phyloP scores from a whole-genome alignment of 2,888 invertebrate species.

The Steromphala cineraria region DNA sequence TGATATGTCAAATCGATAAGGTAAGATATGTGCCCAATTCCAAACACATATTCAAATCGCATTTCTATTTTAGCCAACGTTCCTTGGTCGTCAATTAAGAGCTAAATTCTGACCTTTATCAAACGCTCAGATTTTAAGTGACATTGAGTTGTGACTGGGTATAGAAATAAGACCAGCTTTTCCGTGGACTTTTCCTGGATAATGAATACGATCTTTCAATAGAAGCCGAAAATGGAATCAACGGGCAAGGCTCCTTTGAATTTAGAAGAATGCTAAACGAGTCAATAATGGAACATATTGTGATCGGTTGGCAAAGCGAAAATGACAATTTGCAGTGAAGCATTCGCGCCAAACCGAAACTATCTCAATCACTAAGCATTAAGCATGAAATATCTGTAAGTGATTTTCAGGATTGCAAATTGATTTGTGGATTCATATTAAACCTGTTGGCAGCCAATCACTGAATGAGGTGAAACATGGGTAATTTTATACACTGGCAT shows the following conservation, averaged over 20 bases:
- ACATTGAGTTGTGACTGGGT: not conserved
- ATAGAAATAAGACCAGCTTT: not conserved
- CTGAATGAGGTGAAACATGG: no score
- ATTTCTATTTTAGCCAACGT: no score
- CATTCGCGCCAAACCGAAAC: no score
- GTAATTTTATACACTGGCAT: no score
- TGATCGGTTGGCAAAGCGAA: no score
- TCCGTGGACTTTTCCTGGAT: not conserved
- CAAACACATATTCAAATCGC: no score
- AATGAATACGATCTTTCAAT: not conserved
- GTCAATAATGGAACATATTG: not conserved
- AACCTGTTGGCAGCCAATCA: no score
- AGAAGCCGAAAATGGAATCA: not conserved
- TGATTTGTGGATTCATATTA: not conserved
- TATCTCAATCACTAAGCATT: no score
- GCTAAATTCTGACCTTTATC: not conserved
- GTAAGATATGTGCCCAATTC: no score
- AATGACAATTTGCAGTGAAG: no score
- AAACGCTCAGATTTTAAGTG: not conserved
- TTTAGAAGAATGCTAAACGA: not conserved
- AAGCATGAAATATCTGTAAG: no score
- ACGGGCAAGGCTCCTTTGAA: not conserved
- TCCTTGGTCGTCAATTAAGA: not conserved
- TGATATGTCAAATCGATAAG: no score
- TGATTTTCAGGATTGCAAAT: not conserved